A percentile compares a stretch with the other conserved stretches of the same genome.
Conservation (phyloP, 1,140 invertebrate species). For the Heliconius hewitsoni region DNA sequence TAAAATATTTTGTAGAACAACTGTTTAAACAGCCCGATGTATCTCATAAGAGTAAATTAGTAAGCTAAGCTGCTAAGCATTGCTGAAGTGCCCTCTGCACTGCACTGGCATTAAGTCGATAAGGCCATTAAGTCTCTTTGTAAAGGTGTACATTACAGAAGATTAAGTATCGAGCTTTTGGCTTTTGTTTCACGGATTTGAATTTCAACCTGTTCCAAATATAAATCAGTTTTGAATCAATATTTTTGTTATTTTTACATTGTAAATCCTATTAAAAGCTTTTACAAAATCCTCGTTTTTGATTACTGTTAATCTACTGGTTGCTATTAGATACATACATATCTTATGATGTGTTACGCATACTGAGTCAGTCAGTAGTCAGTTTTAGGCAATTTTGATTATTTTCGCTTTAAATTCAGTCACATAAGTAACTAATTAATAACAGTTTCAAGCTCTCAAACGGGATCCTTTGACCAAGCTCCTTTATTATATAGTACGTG, state of each 20-base stretch:
- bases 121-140: slow-evolving; percentile 12
- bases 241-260: neutral
- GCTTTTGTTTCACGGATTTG: neutral
- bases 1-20: neutral
- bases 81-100: slow-evolving; percentile 3
- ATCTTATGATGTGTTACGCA: too few species aligned
- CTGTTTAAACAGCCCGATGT: neutral
- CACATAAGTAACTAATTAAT: slow-evolving; percentile 6
- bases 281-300: neutral
- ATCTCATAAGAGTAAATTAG: neutral
- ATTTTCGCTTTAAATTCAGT: neutral
- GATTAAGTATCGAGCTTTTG: slow-evolving; percentile 1
- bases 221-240: neutral
- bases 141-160: slow-evolving; percentile 9
- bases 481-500: slow-evolving; percentile 10
- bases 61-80: neutral
- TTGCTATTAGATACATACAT: too few species aligned
- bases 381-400: neutral
- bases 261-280: neutral
- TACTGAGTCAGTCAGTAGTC: too few species aligned
- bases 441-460: neutral
- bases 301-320: too few species aligned
- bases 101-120: slow-evolving; percentile 8
- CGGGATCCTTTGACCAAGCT: neutral
- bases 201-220: neutral